These are phyloP conservation scores for Globicephala melas DNA, from an alignment of 2,113 vertebrate genomes.

Conservation along the genomic window DNA sequence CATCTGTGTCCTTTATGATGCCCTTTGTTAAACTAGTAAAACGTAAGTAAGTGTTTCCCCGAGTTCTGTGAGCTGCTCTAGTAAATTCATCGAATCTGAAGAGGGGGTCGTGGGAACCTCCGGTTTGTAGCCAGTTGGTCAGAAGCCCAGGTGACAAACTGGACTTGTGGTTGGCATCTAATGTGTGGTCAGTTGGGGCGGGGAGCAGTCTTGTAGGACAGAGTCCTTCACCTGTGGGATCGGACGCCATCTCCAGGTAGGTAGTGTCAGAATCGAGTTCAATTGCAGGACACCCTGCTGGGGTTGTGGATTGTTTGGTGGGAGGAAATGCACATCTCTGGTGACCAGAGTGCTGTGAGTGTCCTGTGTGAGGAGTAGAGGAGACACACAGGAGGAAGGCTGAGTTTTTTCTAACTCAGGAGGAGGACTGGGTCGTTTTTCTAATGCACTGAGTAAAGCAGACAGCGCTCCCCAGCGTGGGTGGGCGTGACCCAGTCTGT, in stretches of 20 bases:
- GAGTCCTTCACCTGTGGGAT: neutral
- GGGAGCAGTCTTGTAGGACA: neutral
- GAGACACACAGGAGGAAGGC: neutral
- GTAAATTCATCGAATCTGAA: neutral
- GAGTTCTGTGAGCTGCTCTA: neutral
- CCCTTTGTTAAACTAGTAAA: neutral
- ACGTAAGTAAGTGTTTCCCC: neutral
- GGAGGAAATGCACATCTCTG: neutral
- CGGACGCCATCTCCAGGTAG: neutral
- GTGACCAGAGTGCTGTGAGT: neutral
- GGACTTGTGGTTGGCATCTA: neutral
- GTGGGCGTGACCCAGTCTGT: neutral
- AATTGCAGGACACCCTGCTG: neutral
- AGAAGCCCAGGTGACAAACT: too few species aligned
- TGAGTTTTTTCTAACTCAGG: neutral
- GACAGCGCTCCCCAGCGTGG: neutral
- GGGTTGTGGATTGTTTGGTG: neutral
- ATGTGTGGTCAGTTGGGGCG: neutral
- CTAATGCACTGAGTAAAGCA: neutral
- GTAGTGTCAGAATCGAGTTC: neutral
- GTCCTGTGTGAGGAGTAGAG: neutral
- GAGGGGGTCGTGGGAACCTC: neutral
- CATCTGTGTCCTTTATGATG: neutral
- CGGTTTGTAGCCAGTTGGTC: neutral
- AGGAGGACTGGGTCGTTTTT: neutral